Evolutionary conservation across 2,113 vertebrate species (phyloP).

Genomic region (Zapornia atra): DNA sequence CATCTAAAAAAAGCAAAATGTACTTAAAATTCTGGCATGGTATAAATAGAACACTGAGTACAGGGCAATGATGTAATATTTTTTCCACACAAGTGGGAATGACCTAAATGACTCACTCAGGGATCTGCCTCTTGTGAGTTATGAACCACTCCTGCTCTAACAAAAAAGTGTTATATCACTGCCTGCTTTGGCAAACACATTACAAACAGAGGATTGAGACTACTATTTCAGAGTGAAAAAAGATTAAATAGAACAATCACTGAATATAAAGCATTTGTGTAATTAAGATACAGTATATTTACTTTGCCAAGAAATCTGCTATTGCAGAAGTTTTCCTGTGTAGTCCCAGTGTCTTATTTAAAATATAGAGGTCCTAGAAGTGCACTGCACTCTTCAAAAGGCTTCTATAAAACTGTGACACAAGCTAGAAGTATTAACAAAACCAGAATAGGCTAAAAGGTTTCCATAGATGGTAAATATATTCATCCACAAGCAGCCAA

Average conservation of each 20-base stretch:
- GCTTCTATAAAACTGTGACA: not conserved
- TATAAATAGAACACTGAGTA: constrained; percentile 76
- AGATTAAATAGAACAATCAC: constrained; percentile 24
- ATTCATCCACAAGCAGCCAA: not conserved
- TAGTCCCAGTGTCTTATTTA: not conserved
- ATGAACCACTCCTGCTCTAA: constrained; percentile 51
- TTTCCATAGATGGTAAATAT: not conserved
- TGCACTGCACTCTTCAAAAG: not conserved
- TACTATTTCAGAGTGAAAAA: not conserved
- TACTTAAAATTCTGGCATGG: constrained; percentile 60
- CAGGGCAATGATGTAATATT: constrained; percentile 71
- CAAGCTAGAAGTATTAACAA: not conserved
- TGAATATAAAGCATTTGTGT: not conserved
- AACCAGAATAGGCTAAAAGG: not conserved
- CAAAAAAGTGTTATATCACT: constrained; percentile 45
- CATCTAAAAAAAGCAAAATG: constrained; percentile 74
- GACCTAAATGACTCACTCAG: constrained; percentile 72
- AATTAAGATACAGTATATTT: not conserved
- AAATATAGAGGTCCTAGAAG: not conserved
- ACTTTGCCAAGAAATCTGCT: not conserved
- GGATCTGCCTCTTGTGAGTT: constrained; percentile 66
- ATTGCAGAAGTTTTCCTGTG: not conserved
- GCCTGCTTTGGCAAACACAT: constrained; percentile 24
- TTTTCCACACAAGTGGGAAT: constrained; percentile 72
- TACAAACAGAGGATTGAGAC: not conserved